Evolutionary conservation across 2,113 vertebrate genomes (phyloP), one percentile per base, ranked within the genome.

Genomic region (Halichoerus grypus): DNA sequence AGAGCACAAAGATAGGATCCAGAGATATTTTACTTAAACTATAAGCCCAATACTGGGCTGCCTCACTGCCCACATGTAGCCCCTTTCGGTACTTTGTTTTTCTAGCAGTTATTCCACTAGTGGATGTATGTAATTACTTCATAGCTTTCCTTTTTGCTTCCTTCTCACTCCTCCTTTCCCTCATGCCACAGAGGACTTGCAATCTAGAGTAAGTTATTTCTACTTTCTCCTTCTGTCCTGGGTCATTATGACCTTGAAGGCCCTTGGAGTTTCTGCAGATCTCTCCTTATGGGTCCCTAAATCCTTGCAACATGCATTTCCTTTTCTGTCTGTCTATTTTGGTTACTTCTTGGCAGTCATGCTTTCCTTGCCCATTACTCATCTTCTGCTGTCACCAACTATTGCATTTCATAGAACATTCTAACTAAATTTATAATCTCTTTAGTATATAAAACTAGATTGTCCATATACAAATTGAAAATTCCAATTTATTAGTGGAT

Each of bases 401-500:
- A 63, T 26, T 79, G 21, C 16, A 55, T 93, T 88, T 61, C 24
- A 92, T 6, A 85, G 55, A 31, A 59, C 4, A 85, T 59, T 89
- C 36, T 91, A 88, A 61, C 11, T 89, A 83, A 93, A 91, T 90
- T 67, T 81, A 84, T 88, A 93, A 94, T 85, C 24, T 53, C 26
- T 72, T 97, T 53, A 92, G 51, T 91, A 84, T 21, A 81, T 88
- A 80, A 96, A 94, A 87, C 88, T 89, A 91, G 21, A 18, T 85
- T 46, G 63, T 74, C 42, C 18, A 67, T 63, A 74, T 28, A 69
- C 28, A 91, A 59, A 49, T 89, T 57, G 22, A 2, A 93, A 93
- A 93, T 95, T 63, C 28, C 11, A 12, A 59, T 69, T 69, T 86
- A 79, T 21, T 86, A 94, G 33, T 95, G 26, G 9, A 89, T 61